A percentile compares a stretch with the other conserved stretches of the same genome.
Evolutionary conservation across 2,888 invertebrate species (phyloP).

Genomic region (Eubasilissa splendida): DNA sequence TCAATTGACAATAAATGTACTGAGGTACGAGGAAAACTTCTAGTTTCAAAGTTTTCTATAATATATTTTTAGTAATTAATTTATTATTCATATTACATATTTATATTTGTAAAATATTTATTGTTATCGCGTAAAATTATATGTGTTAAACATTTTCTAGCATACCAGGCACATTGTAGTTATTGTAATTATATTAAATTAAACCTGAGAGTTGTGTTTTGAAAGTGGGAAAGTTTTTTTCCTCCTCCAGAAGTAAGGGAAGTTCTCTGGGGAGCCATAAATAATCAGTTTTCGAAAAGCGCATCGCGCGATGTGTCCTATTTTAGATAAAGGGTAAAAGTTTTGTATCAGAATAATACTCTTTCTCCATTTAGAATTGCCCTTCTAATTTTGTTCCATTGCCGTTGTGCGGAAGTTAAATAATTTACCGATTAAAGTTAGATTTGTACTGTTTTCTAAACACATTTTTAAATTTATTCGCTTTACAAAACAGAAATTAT

Average conservation of each 20-base stretch:
- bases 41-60: no score
- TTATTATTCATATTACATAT: no score
- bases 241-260: not conserved
- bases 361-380: not conserved
- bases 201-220: constrained; percentile 1
- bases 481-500: no score
- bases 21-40: no score
- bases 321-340: constrained; percentile 28
- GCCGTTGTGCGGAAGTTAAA: not conserved
- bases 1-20: no score
- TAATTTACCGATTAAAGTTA: no score
- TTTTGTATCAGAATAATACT: constrained; percentile 8
- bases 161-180: not conserved
- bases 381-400: not conserved
- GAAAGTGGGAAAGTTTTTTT: not conserved
- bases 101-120: no score
- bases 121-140: not conserved
- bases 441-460: no score
- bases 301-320: not conserved
- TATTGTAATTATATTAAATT: not conserved
- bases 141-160: not conserved
- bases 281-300: constrained; percentile 22
- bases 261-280: constrained; percentile 21
- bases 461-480: no score
- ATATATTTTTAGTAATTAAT: no score